Evolutionary conservation across 2,797 vertebrate genomes (phyloP), one percentile per base, ranked within the genome.

Genomic region (Xiphorhynchus erythropygius): DNA sequence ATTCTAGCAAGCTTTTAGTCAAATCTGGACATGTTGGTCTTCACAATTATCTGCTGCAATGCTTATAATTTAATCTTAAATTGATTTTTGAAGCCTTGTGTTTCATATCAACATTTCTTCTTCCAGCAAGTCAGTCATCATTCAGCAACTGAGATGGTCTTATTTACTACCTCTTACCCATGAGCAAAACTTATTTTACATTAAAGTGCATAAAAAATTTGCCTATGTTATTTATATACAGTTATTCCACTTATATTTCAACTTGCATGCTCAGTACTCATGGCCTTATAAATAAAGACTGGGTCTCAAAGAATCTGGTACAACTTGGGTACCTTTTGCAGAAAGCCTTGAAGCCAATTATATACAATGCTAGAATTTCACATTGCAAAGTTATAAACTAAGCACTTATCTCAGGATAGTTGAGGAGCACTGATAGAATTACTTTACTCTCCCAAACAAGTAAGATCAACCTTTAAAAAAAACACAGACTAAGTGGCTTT

Each of bases 1-100:
- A 84, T 28, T 77, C 62, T 82, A 76, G 69, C 94, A 96, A 94
- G 35, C 69, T 88, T 96, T 91, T 84, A 93, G 85, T 85, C 64
- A 91, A 92, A 94, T 82, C 79, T 94, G 76, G 77, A 95, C 79
- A 89, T 86, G 87, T 50, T 85, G 75, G 87, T 94, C 92, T 96
- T 91, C 60, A 89, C 28, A 50, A 93, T 89, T 93, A 93, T 62
- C 94, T 92, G 46, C 69, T 96, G 24, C 77, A 89, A 94, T 90
- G 65, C 21, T 92, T 91, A 50, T 47, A 77, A 67, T 79, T 92
- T 59, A 53, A 84, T 64, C 53, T 87, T 68, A 93, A 67, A 84
- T 52, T 84, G 35, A 78, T 83, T 93, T 89, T 74, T 92, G 81
- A 95, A 90, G 11, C 60, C 64, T 85, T 73, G 15, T 57, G 55